Percentiles rank a stretch among this genome's conserved stretches.
Evolutionary conservation across 2,888 invertebrate species (phyloP).

Genomic region (Trisateles emortualis): DNA sequence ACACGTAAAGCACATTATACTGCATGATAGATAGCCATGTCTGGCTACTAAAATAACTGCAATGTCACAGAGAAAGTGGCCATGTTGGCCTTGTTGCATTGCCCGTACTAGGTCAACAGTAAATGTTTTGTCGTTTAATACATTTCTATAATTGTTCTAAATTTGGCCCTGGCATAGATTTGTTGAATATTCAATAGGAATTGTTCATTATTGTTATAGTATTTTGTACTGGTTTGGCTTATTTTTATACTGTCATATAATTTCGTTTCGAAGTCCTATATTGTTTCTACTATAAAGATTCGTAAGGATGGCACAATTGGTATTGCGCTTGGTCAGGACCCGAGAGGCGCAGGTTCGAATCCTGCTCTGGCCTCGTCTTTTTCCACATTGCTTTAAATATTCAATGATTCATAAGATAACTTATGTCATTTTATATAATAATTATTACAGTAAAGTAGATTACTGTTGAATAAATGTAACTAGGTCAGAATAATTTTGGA

Average conservation of each 20-base stretch:
- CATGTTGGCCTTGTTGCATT: slow-evolving; percentile 30
- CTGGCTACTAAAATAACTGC: slow-evolving; percentile 6
- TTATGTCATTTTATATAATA: too few relatives aligned
- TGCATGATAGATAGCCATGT: slow-evolving; percentile 3
- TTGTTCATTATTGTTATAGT: slow-evolving; percentile 4
- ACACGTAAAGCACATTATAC: slow-evolving; percentile 5
- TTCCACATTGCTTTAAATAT: too few relatives aligned
- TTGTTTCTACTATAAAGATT: too few relatives aligned
- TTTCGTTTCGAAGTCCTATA: background rate
- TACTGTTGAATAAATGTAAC: too few relatives aligned
- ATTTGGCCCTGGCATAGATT: slow-evolving; percentile 43
- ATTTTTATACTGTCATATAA: background rate
- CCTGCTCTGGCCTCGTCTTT: too few relatives aligned
- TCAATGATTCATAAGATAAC: too few relatives aligned
- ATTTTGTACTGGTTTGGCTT: background rate
- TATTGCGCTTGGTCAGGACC: too few relatives aligned
- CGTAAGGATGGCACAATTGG: too few relatives aligned
- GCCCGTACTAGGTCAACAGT: slow-evolving; percentile 33
- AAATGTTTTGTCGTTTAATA: slow-evolving; percentile 31
- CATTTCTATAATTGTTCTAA: slow-evolving; percentile 32
- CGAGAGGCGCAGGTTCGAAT: too few relatives aligned
- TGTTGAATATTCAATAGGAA: slow-evolving; percentile 32
- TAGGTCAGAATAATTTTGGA: too few relatives aligned
- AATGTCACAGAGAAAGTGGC: slow-evolving; percentile 38
- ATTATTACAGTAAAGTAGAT: too few relatives aligned